Evolutionary conservation across 2,888 invertebrate species (phyloP).

Genomic region (Eubasilissa splendida): DNA sequence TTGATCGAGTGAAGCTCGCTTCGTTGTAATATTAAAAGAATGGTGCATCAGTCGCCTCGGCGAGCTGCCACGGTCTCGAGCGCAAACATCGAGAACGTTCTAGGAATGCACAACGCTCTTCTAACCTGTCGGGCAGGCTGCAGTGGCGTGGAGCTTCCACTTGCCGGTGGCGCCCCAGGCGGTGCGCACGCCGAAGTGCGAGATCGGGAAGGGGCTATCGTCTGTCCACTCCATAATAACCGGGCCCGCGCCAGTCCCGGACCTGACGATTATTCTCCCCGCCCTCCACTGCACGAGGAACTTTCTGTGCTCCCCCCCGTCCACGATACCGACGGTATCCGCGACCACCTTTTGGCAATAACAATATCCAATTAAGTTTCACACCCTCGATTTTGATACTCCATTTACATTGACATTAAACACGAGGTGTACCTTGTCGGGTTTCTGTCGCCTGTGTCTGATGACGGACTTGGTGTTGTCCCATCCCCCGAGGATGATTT

Average conservation of each 20-base stretch:
- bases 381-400: neutral
- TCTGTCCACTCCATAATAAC: conserved; percentile 76
- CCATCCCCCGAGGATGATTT: conserved; percentile 81
- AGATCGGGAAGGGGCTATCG: conserved; percentile 74
- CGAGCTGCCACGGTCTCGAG: no score
- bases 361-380: conserved; percentile 37
- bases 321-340: conserved; percentile 74
- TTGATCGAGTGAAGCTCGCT: no score
- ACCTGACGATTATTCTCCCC: conserved; percentile 71
- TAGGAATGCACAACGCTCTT: conserved; percentile 9
- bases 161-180: conserved; percentile 78
- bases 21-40: no score
- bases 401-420: conserved; percentile 15
- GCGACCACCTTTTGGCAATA: conserved; percentile 69
- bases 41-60: no score
- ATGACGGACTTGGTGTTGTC: conserved; percentile 78
- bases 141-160: conserved; percentile 67
- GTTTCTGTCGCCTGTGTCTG: conserved; percentile 75
- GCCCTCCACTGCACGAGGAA: conserved; percentile 74
- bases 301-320: conserved; percentile 72
- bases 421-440: conserved; percentile 73
- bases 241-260: conserved; percentile 67
- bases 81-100: no score
- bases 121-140: conserved; percentile 44
- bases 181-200: conserved; percentile 77